Percentiles rank a stretch among this genome's conserved stretches.
phyloP scores from a whole-genome alignment of 1,140 invertebrate species.

The Sarcophaga peregrina region DNA sequence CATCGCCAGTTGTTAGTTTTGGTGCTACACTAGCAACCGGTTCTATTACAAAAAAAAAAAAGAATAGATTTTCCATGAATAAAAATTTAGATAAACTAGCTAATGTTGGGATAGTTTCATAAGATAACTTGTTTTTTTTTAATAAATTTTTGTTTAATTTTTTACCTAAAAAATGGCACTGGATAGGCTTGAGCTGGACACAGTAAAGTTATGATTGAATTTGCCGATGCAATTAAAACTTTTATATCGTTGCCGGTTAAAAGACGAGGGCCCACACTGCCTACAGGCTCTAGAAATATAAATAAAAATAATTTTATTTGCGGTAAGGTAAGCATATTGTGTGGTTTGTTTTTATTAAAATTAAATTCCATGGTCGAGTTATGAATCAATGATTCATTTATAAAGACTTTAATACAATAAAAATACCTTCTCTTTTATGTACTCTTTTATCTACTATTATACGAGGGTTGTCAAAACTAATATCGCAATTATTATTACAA shows the following conservation, averaged over 20 bases:
- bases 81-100: not conserved
- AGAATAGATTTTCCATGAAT: not conserved
- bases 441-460: no score
- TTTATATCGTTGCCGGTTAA: constrained; percentile 64
- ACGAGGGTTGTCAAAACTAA: no score
- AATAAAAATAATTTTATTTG: not conserved
- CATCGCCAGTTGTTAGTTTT: constrained; percentile 73
- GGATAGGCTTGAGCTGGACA: constrained; percentile 79
- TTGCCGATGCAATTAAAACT: constrained; percentile 53
- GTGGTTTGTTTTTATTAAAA: no score
- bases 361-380: no score
- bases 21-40: constrained; percentile 78
- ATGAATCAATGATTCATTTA: no score
- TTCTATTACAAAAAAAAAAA: constrained; percentile 68
- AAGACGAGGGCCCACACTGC: constrained; percentile 76
- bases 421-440: no score
- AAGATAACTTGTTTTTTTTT: not conserved
- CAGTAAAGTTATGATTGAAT: constrained; percentile 67
- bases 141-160: not conserved
- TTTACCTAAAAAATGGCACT: constrained; percentile 75
- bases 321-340: no score
- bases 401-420: no score
- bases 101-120: constrained; percentile 37
- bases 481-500: no score
- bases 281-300: constrained; percentile 74